These are phyloP conservation scores for Ophion obscuratus DNA, from an alignment of 2,888 invertebrate genomes.

Conservation along the genomic window DNA sequence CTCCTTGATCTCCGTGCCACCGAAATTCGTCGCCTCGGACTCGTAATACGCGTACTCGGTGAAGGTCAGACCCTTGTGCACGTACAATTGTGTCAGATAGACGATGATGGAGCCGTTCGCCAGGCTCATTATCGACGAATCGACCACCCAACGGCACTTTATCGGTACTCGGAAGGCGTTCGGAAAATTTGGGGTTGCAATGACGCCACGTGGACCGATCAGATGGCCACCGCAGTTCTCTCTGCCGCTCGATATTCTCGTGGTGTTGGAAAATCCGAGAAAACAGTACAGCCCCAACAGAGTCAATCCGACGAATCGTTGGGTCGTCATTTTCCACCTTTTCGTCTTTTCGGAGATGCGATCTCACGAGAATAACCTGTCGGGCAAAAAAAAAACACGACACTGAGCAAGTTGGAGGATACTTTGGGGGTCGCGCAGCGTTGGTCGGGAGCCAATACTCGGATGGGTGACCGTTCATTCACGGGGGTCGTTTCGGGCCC, in stretches of 20 bases:
- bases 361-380: conserved; percentile 11
- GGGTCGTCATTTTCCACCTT: conserved; percentile 32
- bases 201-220: conserved; percentile 88
- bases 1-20: conserved; percentile 88
- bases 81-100: conserved; percentile 95
- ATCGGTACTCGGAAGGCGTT: conserved; percentile 92
- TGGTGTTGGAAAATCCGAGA: conserved; percentile 36
- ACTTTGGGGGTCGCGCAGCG: too few relatives aligned
- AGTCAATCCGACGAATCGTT: conserved; percentile 3
- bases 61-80: conserved; percentile 91
- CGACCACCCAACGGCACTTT: conserved; percentile 94
- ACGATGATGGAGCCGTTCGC: conserved; percentile 88
- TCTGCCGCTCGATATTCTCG: conserved; percentile 30
- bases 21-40: conserved; percentile 87
- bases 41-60: conserved; percentile 92
- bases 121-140: conserved; percentile 86
- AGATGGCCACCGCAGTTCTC: conserved; percentile 88
- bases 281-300: conserved; percentile 54
- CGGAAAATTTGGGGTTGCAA: conserved; percentile 95
- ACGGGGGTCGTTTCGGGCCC: too few relatives aligned
- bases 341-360: background rate
- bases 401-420: too few relatives aligned
- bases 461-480: too few relatives aligned
- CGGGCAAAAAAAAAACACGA: too few relatives aligned
- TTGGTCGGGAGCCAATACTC: too few relatives aligned